Base-by-base conservation (phyloP, 2,888 invertebrate genomes). In the Sesia apiformis region DNA sequence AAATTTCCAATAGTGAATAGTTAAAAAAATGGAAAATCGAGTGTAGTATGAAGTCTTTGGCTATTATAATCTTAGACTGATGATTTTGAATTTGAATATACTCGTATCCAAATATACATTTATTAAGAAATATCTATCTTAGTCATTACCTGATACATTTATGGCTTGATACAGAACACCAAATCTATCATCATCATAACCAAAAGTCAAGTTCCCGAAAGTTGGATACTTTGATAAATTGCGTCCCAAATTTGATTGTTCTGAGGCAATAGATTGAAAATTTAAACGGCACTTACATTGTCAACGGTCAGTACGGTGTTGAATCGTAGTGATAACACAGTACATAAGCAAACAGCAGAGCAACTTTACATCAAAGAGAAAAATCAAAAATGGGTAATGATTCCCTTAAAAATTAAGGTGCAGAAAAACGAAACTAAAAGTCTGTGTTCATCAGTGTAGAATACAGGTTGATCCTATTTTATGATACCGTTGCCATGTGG, bases 241-340 rank as follows among this genome's bases (percentile, higher is more conserved):
- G 46, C 52, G 51, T 50, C 53, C 40, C 38, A n/a, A 38, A 46
- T 46, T 46, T 46, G 46, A 46, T 46, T 46, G 46, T 46, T 46
- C 46, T 23, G 23, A 46, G 23, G 46, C 46, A 46, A 46, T 46
- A 7, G 46, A 46, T 46, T 46, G 46, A 23, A 46, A 46, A 46
- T 46, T 46, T 46, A 41, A 51, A 54, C 40, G 40, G 38, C 38
- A 53, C 46, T 42, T 53, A n/a, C 40, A 49, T 46, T 52, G 38
- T 50, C 50, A 50, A 38, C 7, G 43, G 52, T 54, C 55, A 52
- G 51, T 54, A 50, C 53, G 5, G 53, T 53, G 49, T 56, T 39
- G 46, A 39, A 41, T 51, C 46, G 39, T 42, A 52, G 42, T 49
- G 52, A 54, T 51, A 4, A 38, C 50, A 7, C 46, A 7, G 46